These are phyloP conservation scores for Cephus pygmeus DNA, from an alignment of 2,888 invertebrate species.

Conservation along the genomic window DNA sequence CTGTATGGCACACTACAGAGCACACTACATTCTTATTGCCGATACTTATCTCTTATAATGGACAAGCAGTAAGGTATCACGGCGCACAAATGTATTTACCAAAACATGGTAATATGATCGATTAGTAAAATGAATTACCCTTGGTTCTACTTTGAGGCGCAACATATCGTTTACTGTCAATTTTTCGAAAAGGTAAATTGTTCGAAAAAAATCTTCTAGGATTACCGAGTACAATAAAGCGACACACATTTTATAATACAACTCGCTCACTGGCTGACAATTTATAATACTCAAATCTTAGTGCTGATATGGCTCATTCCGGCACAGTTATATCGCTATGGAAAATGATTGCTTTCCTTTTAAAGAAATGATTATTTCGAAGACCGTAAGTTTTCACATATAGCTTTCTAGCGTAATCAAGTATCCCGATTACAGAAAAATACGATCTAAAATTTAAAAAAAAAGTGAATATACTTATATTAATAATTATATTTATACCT, in stretches of 20 bases:
- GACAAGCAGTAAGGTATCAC: not conserved
- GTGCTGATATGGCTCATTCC: too few species aligned
- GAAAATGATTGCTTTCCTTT: too few species aligned
- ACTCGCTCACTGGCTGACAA: too few species aligned
- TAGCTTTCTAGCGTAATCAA: not conserved
- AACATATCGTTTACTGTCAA: not conserved
- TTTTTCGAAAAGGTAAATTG: too few species aligned
- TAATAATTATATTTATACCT: not conserved
- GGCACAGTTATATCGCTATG: too few species aligned
- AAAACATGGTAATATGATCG: not conserved
- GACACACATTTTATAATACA: too few species aligned
- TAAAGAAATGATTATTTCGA: too few species aligned
- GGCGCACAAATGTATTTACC: not conserved
- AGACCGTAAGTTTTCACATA: not conserved
- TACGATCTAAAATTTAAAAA: not conserved
- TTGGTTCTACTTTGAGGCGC: not conserved
- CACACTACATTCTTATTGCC: not conserved
- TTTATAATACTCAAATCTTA: too few species aligned
- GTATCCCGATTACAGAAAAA: not conserved
- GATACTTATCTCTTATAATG: not conserved
- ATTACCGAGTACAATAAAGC: too few species aligned
- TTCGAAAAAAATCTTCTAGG: too few species aligned
- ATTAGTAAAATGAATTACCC: not conserved
- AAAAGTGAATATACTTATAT: not conserved
- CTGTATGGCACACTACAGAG: not conserved